These are phyloP conservation scores for Podargus strigoides DNA, from an alignment of 2,797 vertebrate species.

Conservation along the genomic window DNA sequence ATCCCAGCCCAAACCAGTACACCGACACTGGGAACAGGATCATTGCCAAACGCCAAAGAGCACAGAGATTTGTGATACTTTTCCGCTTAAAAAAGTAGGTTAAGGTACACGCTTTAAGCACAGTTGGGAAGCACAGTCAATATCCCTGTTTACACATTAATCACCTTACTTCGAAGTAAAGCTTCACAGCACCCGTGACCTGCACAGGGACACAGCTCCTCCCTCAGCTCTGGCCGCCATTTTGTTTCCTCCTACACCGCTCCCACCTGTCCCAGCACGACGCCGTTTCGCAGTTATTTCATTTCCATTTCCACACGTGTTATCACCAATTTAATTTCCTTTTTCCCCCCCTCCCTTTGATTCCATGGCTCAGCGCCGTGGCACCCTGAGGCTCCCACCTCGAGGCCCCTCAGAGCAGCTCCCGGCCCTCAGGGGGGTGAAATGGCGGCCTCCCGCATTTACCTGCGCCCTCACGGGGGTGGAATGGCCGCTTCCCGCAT, in stretches of 20 bases:
- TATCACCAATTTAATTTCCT: fast-evolving
- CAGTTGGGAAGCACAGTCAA: background rate
- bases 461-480: background rate
- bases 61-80: background rate
- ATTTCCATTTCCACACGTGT: background rate
- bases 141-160: background rate
- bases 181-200: too few relatives aligned
- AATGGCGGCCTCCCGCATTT: background rate
- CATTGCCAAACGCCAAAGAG: background rate
- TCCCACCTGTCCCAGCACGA: background rate
- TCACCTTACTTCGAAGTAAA: fast-evolving
- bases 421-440: too few relatives aligned
- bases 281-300: too few relatives aligned
- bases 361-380: background rate
- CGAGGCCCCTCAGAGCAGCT: background rate
- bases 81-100: too few relatives aligned
- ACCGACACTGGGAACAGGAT: background rate
- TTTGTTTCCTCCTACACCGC: background rate
- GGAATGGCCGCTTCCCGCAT: too few relatives aligned
- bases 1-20: background rate
- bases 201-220: too few relatives aligned
- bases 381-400: background rate
- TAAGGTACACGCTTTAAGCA: background rate
- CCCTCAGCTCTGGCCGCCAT: background rate
- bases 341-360: fast-evolving